A percentile compares a stretch with the other conserved stretches of the same genome.
Evolutionary conservation across 2,797 vertebrate genomes (phyloP).

Genomic region (Choloepus didactylus): DNA sequence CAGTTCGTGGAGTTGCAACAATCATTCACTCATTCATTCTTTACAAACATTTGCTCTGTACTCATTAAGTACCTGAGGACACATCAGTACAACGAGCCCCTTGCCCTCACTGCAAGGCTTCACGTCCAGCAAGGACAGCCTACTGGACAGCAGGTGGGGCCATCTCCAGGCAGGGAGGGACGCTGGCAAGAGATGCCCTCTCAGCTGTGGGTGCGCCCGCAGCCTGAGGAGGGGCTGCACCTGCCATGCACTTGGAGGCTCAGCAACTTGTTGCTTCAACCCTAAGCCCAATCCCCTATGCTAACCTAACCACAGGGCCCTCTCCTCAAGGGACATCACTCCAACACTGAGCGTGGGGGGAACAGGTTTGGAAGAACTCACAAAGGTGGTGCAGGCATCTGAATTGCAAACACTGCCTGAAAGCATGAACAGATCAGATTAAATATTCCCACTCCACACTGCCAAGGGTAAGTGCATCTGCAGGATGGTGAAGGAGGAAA

Average conservation of each 20-base stretch:
- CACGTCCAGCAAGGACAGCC: not conserved
- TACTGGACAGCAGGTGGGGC: not conserved
- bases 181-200: fast-evolving
- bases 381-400: not conserved
- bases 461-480: not conserved
- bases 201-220: fast-evolving
- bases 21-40: not conserved
- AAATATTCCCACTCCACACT: not conserved
- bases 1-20: not conserved
- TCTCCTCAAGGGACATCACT: not conserved
- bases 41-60: not conserved
- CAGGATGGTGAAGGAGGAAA: fast-evolving
- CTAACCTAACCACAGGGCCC: not conserved
- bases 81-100: not conserved
- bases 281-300: not conserved
- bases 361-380: fast-evolving
- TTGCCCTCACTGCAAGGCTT: not conserved
- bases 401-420: not conserved
- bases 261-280: not conserved
- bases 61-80: not conserved
- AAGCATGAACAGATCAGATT: not conserved
- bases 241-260: not conserved
- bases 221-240: not conserved
- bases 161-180: not conserved
- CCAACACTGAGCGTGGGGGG: not conserved